Base-by-base conservation (phyloP, 1,140 invertebrate genomes). In the Brachionus calyciflorus region DNA sequence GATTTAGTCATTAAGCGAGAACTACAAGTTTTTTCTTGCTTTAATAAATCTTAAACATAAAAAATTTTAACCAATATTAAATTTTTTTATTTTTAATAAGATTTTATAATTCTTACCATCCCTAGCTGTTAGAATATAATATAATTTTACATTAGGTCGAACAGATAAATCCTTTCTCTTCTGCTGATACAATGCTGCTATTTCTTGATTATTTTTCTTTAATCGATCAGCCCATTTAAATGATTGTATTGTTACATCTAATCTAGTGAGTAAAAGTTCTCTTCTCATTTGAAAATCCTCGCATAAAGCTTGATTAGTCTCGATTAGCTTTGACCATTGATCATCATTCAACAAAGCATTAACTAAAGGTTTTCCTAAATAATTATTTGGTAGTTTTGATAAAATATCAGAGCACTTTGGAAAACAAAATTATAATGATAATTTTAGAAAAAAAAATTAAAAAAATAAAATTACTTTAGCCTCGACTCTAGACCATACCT, bases 221-320 rank as follows among this genome's bases (percentile, higher is more conserved):
- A 83, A 83, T 75, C 89, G 89, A 49, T 93, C 92, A 0, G 92
- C 93, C 93, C 93, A 96, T 90, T 81, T 81, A 85, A 96, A 97
- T 24, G 93, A 96, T 84, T 94, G 92, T 80, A 97, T 89, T 3
- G 94, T 98, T 44, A 94, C 93, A 85, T 97, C 94, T 48, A 96
- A 84, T 63, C 95, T 87, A 77, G 93, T 94, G 1, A 96, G 84
- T 78, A 97, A 88, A 88, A 94, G 93, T 82, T 95, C 90, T 75
- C 93, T 85, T 77, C 94, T 85, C 46, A 92, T 87, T 81, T 88
- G 87, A 82, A 94, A 97, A 81, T 97, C 94, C 6, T 89, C 86
- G 41, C 89, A 87, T 80, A 96, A 86, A 78, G 92, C 89, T 6
- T 88, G 84, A 80, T 93, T 90, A 1, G 91, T 81, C 12, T 87